Conservation (phyloP, 2,113 vertebrate genomes). For the Microtus ochrogaster region DNA sequence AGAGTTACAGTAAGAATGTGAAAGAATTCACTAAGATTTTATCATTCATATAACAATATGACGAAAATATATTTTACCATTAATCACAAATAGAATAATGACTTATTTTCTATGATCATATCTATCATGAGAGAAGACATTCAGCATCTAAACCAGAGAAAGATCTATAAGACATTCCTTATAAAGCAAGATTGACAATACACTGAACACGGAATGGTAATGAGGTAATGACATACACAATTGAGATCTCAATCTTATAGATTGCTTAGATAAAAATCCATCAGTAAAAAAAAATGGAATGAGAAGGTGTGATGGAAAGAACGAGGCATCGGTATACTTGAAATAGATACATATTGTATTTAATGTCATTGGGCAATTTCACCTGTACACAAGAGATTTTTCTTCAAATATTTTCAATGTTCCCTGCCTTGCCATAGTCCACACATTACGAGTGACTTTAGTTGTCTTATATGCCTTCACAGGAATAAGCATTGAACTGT, state of each 20-base stretch:
- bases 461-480: background rate
- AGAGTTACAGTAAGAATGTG: background rate
- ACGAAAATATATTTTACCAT: background rate
- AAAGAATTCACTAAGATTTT: background rate
- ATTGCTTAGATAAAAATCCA: background rate
- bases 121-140: background rate
- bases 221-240: background rate
- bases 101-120: background rate
- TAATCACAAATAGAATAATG: background rate
- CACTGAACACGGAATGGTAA: background rate
- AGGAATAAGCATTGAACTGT: background rate
- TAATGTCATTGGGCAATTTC: background rate
- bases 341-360: slow-evolving; percentile 1
- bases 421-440: background rate
- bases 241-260: background rate
- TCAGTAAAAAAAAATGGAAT: background rate
- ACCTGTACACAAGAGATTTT: background rate
- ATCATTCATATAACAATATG: background rate
- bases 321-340: background rate
- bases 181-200: background rate
- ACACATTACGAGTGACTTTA: background rate
- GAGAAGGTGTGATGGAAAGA: background rate
- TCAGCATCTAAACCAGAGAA: background rate
- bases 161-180: background rate
- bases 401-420: background rate